Evolutionary conservation across 1,140 invertebrate genomes (phyloP).

Genomic region (Rhyzopertha dominica): DNA sequence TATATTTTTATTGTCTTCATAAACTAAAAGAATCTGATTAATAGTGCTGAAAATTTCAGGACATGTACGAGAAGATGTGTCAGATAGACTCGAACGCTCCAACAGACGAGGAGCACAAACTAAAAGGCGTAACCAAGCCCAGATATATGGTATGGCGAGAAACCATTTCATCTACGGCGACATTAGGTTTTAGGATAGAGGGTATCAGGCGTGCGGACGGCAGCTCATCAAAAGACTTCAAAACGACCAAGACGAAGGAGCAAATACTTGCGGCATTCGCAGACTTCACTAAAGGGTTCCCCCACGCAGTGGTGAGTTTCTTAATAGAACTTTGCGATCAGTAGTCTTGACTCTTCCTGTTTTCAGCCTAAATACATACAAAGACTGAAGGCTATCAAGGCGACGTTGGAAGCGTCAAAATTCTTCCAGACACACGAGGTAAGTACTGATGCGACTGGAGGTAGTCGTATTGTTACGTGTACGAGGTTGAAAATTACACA

Average conservation of each 20-base stretch:
- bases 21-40: no score
- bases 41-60: no score
- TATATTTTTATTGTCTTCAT: no score
- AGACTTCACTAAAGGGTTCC: conserved; percentile 77
- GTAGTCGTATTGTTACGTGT: not conserved
- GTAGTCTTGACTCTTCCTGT: conserved; percentile 15
- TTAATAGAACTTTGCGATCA: conserved; percentile 4
- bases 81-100: conserved; percentile 88
- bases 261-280: conserved; percentile 76
- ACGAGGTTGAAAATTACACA: no score
- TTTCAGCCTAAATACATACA: conserved; percentile 78
- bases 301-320: conserved; percentile 67
- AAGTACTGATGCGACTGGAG: no score
- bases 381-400: conserved; percentile 75
- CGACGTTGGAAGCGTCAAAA: conserved; percentile 72
- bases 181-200: conserved; percentile 93
- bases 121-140: conserved; percentile 90
- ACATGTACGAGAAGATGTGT: conserved; percentile 99
- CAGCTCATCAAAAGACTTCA: conserved; percentile 90
- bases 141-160: conserved; percentile 98
- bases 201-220: conserved; percentile 87
- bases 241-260: conserved; percentile 84
- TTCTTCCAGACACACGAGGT: conserved; percentile 90
- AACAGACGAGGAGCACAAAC: conserved; percentile 80
- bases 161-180: conserved; percentile 93